These are phyloP conservation scores for Condylura cristata DNA, from an alignment of 2,113 vertebrate species.

Conservation along the genomic window DNA sequence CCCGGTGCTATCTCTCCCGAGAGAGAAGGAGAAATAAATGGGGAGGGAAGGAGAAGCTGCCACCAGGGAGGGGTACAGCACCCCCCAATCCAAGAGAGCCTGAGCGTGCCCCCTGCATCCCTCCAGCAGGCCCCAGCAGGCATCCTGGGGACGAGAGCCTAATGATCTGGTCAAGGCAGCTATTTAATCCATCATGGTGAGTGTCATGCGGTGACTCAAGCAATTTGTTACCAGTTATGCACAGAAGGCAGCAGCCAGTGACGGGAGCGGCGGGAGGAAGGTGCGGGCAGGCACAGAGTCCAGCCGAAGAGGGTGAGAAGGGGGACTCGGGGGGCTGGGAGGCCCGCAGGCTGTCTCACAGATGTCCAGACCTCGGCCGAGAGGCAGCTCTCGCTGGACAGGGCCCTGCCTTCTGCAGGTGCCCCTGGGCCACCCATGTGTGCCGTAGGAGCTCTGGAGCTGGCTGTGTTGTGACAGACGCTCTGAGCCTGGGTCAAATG, in stretches of 20 bases:
- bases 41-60: neutral
- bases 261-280: neutral
- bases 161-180: neutral
- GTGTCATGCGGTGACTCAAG: neutral
- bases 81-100: rapidly evolving
- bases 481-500: neutral
- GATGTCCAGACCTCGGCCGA: neutral
- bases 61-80: neutral
- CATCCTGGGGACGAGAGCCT: neutral
- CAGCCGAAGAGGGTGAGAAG: no score
- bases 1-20: neutral
- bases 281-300: neutral
- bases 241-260: neutral
- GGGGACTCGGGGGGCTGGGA: rapidly evolving
- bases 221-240: neutral
- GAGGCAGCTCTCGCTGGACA: neutral
- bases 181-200: neutral
- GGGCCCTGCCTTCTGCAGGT: neutral
- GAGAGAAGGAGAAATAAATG: neutral
- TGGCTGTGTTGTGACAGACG: rapidly evolving
- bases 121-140: rapidly evolving
- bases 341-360: neutral
- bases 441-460: rapidly evolving
- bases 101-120: rapidly evolving
- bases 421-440: neutral